These are phyloP conservation scores for Pyralis farinalis DNA, from an alignment of 2,888 invertebrate species.

Conservation along the genomic window DNA sequence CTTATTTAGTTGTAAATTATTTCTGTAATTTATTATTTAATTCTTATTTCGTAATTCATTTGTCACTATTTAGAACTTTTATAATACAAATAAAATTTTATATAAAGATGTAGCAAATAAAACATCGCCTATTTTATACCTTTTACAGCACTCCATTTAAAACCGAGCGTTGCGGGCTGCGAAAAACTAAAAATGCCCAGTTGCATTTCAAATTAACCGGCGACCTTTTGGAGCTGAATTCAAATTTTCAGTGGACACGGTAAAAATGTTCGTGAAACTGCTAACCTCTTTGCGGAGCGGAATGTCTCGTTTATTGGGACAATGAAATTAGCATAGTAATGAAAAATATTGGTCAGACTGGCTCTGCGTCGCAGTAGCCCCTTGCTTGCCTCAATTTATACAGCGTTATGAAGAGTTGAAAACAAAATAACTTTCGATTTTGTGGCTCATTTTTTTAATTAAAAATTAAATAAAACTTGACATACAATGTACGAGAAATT, in stretches of 20 bases:
- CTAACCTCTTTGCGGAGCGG: slow-evolving; percentile 70
- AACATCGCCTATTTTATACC: slow-evolving; percentile 21
- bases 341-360: slow-evolving; percentile 72
- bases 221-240: slow-evolving; percentile 64
- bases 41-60: too few species aligned
- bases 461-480: too few species aligned
- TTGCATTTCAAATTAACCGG: slow-evolving; percentile 71
- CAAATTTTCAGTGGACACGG: slow-evolving; percentile 68
- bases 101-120: background rate
- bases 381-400: slow-evolving; percentile 24
- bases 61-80: too few species aligned
- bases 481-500: too few species aligned
- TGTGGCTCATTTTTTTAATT: too few species aligned
- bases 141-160: slow-evolving; percentile 44
- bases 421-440: slow-evolving; percentile 1
- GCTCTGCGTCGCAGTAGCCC: slow-evolving; percentile 22
- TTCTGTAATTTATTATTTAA: too few species aligned
- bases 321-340: slow-evolving; percentile 80
- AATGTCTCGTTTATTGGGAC: slow-evolving; percentile 68
- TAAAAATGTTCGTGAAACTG: slow-evolving; percentile 63
- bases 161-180: slow-evolving; percentile 27
- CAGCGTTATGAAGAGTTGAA: slow-evolving; percentile 12
- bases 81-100: background rate
- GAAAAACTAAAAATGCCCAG: slow-evolving; percentile 58
- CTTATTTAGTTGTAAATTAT: too few species aligned